Conservation (phyloP, 1,140 invertebrate species). For the Phocides pigmalion region DNA sequence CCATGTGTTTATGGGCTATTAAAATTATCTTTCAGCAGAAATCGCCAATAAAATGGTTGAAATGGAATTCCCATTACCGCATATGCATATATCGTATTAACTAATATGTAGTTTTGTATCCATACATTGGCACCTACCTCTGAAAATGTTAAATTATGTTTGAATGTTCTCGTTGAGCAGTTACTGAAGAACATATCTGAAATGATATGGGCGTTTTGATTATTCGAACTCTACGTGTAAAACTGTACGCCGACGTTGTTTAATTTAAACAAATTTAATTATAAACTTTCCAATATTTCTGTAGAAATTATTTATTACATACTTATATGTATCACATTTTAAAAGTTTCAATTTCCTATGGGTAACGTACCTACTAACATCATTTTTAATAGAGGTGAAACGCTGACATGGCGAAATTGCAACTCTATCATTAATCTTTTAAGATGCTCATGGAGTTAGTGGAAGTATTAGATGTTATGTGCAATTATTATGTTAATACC, state of each 20-base stretch:
- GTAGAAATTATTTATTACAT: too few species aligned
- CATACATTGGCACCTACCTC: conserved; percentile 42
- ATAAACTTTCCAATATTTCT: too few species aligned
- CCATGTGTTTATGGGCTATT: too few species aligned
- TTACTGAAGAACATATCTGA: conserved; percentile 55
- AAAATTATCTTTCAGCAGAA: too few species aligned
- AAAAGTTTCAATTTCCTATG: too few species aligned
- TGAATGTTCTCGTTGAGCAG: conserved; percentile 46
- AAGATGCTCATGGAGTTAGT: neutral
- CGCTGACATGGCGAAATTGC: conserved; percentile 12
- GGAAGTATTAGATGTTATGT: neutral
- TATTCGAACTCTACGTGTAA: neutral
- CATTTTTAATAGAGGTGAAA: neutral
- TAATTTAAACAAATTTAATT: too few species aligned
- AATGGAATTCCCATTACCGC: too few species aligned
- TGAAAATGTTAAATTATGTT: conserved; percentile 51
- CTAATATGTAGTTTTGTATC: conserved; percentile 12
- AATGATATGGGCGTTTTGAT: conserved; percentile 30
- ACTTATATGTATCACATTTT: too few species aligned
- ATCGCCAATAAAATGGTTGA: too few species aligned
- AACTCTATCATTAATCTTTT: conserved; percentile 6
- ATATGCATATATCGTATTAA: neutral
- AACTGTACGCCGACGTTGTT: too few species aligned
- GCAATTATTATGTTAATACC: neutral
- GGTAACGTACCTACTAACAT: too few species aligned